Conservation (phyloP, 2,113 vertebrate species). For the Trochalopteron elliotii region DNA sequence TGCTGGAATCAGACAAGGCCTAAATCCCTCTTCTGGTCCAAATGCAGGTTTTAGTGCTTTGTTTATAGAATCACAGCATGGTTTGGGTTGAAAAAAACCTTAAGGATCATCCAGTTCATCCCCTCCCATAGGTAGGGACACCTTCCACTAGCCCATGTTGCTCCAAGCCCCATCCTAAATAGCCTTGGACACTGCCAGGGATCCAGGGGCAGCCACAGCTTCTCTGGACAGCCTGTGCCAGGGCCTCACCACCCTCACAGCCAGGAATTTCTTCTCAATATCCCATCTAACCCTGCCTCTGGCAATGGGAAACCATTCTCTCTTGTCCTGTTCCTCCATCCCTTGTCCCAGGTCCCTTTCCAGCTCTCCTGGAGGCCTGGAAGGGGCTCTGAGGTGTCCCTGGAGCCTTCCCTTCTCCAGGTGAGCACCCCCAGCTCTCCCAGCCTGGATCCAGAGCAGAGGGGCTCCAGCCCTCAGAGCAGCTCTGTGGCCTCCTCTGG, state of each 20-base stretch:
- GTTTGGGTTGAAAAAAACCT: background rate
- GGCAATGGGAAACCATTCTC: background rate
- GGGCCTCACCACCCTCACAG: fast-evolving
- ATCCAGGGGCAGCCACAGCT: background rate
- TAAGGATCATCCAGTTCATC: background rate
- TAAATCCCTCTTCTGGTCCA: background rate
- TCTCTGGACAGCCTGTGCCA: fast-evolving
- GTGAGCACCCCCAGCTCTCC: background rate
- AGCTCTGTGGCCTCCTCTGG: fast-evolving
- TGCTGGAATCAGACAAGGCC: background rate
- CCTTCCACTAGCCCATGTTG: fast-evolving
- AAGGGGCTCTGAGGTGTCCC: fast-evolving
- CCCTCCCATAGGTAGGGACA: background rate
- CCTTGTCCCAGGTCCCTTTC: background rate
- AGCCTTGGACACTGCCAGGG: background rate
- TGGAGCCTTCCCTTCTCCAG: background rate
- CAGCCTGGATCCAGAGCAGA: background rate
- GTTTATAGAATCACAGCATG: background rate
- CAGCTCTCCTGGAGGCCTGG: background rate
- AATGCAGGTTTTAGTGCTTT: background rate
- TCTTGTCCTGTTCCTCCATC: background rate
- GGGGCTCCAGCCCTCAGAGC: background rate
- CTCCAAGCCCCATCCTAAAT: fast-evolving
- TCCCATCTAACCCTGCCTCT: fast-evolving
- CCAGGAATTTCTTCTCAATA: fast-evolving